Evolutionary conservation across 1,140 invertebrate genomes (phyloP), one percentile per base, ranked within the genome.

Genomic region (Schlechtendalia chinensis): DNA sequence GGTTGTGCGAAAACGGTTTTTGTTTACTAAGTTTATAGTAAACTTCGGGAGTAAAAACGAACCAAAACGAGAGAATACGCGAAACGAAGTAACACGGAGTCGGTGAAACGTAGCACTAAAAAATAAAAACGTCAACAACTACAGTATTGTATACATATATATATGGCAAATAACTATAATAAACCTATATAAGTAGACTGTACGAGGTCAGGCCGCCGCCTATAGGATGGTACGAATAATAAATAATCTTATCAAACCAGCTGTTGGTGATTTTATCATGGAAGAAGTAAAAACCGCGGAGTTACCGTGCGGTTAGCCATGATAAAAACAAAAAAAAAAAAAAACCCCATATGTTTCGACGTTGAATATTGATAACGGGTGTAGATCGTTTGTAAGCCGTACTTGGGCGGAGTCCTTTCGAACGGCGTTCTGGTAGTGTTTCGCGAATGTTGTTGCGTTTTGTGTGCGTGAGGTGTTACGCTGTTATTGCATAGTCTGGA

Each of bases 351-450:
- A 63, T 79, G 75, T 79, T 75, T 74, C n/a, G 24, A 17, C 19
- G 22, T 19, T 27, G 22, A 27, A 61, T 63, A 79, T 61, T 79
- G 75, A 63, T 79, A 24, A 63, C 14, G 50, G n/a, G 10, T 10
- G 5, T 19, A 0, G 53, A 77, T 5, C 19, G 27, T 53, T 2
- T 12, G 45, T 19, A 50, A 79, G 17, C 58, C 75, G 32, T 59
- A 17, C 22, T 59, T 39, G 29, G 75, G 75, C 75, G 75, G 75
- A 79, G 75, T 79, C 58, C 75, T 63, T 77, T 77, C 11, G n/a
- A n/a, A n/a, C 0, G 47, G 65, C 56, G 22, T 24, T 24, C 22
- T 24, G 3, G 32, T 39, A 4, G n/a, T 58, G 11, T 22, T 32
- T 17, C 32, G 32, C 24, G 27, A 53, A 53, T 53, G 67, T 39